Base-by-base conservation (phyloP, 2,888 invertebrate species). In the Melanophora roralis region DNA sequence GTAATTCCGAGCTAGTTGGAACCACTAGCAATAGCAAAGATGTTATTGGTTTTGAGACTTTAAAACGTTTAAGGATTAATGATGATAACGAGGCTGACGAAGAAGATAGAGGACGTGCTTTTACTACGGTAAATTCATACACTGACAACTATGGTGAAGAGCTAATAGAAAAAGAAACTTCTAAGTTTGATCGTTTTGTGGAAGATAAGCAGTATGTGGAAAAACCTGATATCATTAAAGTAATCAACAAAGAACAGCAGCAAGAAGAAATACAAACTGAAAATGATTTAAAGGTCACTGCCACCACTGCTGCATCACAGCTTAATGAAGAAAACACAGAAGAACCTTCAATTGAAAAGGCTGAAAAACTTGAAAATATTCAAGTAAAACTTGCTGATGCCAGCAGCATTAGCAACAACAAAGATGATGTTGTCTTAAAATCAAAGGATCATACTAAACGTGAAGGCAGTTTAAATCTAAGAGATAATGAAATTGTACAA, bases 131-230 rank as follows among this genome's bases (percentile, higher is more conserved):
- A 7, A 75, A 64, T 23, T 74, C 65, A 14, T 79, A 69, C 27
- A 65, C 77, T n/a, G 90, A 86, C 45, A 83, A 60, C 32, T 86
- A 86, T 59, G 86, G 85, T 21, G 85, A 85, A 73, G 86, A 87
- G 51, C 77, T 86, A 40, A 68, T 85, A 21, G 83, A 82, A 64
- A 89, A 89, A 82, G 88, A 89, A 82, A 86, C 88, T 2, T 90
- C 88, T 34, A 90, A 89, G 82, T 89, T 89, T 75, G 90, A 89
- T 86, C 89, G 87, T 77, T 88, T 86, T 21, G 86, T 89, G 47
- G 90, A 89, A 73, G 90, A 90, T 81, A 88, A 89, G 62, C 89
- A 90, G 78, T 90, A 89, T 85, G 89, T 90, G 81, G 89, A 89
- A 83, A 89, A 88, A 80, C 87, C 89, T 81, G 86, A 88, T 82